Base-by-base conservation (phyloP, 2,888 invertebrate genomes). In the Kuschelorhynchus macadamiae region DNA sequence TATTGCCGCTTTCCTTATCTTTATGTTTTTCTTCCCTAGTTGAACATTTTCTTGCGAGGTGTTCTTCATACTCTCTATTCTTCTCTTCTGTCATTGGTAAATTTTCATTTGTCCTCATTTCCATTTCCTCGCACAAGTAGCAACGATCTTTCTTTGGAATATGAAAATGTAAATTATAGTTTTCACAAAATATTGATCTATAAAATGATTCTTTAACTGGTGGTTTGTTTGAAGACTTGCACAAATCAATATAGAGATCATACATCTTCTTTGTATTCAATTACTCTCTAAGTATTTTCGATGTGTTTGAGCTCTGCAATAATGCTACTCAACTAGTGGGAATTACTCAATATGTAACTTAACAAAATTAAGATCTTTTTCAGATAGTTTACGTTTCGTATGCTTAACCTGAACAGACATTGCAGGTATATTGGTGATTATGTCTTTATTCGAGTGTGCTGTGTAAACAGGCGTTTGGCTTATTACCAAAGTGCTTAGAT, bases 381-480 rank as follows among this genome's bases (percentile, higher is more conserved):
- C 7, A 7, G 17, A 44, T 57, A 44, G 30, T 44, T 57, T 30
- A 25, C 7, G 7, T 25, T 25, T 25, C 4, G 7, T 25, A 25
- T 25, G 25, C 7, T 25, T 25, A 5, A 32, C 57, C 17, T 57
- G 57, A 18, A 25, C 18, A 2, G 53, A 39, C 11, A 14, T 30
- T 20, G 30, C 12, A 14, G 57, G 57, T 21, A 32, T 57, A 25
- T 57, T 57, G 8, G 46, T 17, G 32, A 12, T 5, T 17, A 52
- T 52, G 46, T 30, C 55, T 55, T 55, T 21, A 21, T 21, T 60
- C 25, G 42, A 61, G 60, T 67, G 67, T 21, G 49, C 62, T 12
- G 63, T 67, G 41, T 63, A 67, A 2, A 63, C 49, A 41, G 67
- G 64, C n/a, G 65, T 65, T 53, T 65, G 64, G 52, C 69, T 69